Evolutionary conservation across 2,797 vertebrate genomes (phyloP).

Genomic region (Ceryle rudis): DNA sequence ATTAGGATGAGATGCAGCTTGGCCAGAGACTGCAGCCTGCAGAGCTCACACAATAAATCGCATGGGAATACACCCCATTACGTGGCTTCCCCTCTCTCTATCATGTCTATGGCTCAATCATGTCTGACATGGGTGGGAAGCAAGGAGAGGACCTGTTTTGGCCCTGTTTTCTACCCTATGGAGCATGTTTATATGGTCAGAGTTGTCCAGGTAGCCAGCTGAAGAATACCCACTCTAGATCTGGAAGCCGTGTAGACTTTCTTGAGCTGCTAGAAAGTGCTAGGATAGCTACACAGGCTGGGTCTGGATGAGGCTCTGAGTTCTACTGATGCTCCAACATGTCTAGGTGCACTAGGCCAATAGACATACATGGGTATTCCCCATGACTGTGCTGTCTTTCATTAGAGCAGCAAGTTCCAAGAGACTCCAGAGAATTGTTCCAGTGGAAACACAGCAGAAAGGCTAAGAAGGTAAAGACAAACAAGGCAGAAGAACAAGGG

Average conservation of each 20-base stretch:
- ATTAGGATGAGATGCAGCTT: background rate
- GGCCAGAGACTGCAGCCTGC: background rate
- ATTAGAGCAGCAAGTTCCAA: background rate
- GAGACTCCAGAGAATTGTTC: background rate
- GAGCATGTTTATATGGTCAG: background rate
- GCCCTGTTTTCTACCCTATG: background rate
- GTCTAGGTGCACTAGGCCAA: accelerated
- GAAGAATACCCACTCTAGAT: background rate
- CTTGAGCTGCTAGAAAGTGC: background rate
- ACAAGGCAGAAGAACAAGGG: background rate
- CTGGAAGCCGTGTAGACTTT: background rate
- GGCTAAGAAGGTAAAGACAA: background rate
- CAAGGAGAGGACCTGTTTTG: background rate
- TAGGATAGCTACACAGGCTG: background rate
- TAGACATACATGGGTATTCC: accelerated
- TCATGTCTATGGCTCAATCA: background rate
- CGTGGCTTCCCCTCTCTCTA: background rate
- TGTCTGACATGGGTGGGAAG: background rate
- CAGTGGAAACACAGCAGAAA: background rate
- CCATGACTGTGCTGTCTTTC: background rate
- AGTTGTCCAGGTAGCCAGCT: background rate
- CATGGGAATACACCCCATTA: background rate
- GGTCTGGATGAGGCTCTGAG: accelerated
- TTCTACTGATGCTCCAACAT: accelerated
- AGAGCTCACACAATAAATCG: accelerated